A percentile compares a stretch with the other conserved stretches of the same genome.
Evolutionary conservation across 2,888 invertebrate species (phyloP).

Genomic region (Synanthedon andrenaeformis): DNA sequence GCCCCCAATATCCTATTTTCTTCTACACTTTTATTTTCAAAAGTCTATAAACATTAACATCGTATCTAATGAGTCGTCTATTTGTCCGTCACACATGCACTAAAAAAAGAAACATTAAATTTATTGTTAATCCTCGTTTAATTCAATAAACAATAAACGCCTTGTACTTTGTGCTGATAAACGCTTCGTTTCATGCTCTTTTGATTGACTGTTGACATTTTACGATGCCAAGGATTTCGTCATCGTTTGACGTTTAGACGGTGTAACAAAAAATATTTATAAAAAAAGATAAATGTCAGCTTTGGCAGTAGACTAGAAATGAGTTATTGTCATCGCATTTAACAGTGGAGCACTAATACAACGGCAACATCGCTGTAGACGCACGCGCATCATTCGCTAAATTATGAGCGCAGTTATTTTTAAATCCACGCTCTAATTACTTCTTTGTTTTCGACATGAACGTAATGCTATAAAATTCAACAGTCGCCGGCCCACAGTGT

Average conservation of each 20-base stretch:
- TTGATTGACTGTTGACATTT: slow-evolving; percentile 56
- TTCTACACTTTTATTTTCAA: too few relatives aligned
- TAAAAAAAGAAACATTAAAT: too few relatives aligned
- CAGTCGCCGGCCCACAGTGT: slow-evolving; percentile 32
- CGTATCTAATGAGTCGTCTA: too few relatives aligned
- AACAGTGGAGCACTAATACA: not conserved
- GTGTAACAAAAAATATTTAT: not conserved
- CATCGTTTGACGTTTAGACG: slow-evolving; percentile 5
- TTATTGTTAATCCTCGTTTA: slow-evolving; percentile 6
- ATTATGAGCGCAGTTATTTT: slow-evolving; percentile 29
- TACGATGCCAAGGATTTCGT: slow-evolving; percentile 17
- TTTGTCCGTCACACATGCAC: too few relatives aligned
- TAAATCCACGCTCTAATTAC: slow-evolving; percentile 38
- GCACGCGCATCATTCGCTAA: not conserved
- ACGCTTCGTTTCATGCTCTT: slow-evolving; percentile 25
- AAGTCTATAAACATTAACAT: too few relatives aligned
- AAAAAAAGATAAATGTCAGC: slow-evolving; percentile 4
- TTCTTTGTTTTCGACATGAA: slow-evolving; percentile 31
- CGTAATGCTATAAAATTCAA: slow-evolving; percentile 13
- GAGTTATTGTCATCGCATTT: not conserved
- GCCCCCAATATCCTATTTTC: too few relatives aligned
- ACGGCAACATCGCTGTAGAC: not conserved
- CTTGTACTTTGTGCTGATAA: slow-evolving; percentile 25
- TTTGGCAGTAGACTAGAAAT: slow-evolving; percentile 1
- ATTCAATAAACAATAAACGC: slow-evolving; percentile 46